Conservation (phyloP, 1,140 invertebrate species). For the Platyscapa corneri region DNA sequence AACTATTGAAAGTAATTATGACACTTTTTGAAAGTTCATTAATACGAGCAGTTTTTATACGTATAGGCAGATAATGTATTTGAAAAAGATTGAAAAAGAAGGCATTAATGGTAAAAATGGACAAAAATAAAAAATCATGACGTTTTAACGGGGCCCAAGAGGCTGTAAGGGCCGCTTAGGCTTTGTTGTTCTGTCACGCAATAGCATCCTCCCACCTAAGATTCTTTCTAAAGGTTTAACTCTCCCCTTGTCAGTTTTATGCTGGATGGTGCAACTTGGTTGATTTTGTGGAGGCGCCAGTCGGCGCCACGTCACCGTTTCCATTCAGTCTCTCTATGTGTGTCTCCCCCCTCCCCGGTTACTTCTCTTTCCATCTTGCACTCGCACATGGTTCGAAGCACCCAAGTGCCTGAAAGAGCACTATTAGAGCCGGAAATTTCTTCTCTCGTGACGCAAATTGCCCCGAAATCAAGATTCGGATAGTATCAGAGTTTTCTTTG, state of each 20-base stretch:
- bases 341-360: no score
- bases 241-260: conserved; percentile 52
- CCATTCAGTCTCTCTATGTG: not conserved
- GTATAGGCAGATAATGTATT: conserved; percentile 11
- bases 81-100: not conserved
- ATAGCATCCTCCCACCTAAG: conserved; percentile 18
- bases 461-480: not conserved
- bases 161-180: conserved; percentile 64
- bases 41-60: not conserved
- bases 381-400: not conserved
- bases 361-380: not conserved
- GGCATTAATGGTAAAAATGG: not conserved
- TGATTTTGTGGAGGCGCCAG: conserved; percentile 55
- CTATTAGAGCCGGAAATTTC: conserved; percentile 2
- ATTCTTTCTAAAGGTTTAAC: not conserved
- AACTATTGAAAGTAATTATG: no score
- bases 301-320: conserved; percentile 68
- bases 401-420: not conserved
- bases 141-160: conserved; percentile 57
- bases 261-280: conserved; percentile 14
- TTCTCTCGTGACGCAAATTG: not conserved
- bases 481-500: not conserved
- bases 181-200: conserved; percentile 57
- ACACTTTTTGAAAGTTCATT: no score
- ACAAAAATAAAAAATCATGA: conserved; percentile 63